These are phyloP conservation scores for Onychomys torridus DNA, from an alignment of 2,797 vertebrate species.

Conservation along the genomic window DNA sequence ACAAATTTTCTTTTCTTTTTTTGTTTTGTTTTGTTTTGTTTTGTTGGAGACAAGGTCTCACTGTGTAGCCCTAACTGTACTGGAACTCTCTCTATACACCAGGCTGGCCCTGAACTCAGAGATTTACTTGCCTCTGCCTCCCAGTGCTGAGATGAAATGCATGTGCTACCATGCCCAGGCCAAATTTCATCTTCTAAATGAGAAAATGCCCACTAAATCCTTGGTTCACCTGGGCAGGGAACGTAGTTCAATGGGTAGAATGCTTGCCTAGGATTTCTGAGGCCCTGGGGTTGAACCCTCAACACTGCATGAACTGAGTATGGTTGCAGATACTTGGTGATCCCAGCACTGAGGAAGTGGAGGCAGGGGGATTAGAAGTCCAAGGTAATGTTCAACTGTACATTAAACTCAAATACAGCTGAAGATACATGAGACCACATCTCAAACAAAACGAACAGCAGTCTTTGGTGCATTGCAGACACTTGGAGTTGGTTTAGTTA, in stretches of 20 bases:
- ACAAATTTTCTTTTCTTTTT: background rate
- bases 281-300: background rate
- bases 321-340: background rate
- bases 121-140: background rate
- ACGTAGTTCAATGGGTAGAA: background rate
- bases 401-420: background rate
- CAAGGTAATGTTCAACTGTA: background rate
- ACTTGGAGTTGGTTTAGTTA: background rate
- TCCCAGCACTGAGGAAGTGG: background rate
- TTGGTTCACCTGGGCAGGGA: background rate
- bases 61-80: background rate
- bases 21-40: background rate
- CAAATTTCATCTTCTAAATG: constrained; percentile 6
- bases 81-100: background rate
- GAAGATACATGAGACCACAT: background rate
- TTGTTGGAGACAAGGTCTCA: background rate
- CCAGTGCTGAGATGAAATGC: background rate
- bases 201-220: background rate
- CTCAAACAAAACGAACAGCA: background rate
- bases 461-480: background rate
- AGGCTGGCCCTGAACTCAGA: background rate
- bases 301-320: too few species aligned
- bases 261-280: background rate
- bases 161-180: background rate
- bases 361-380: background rate